Evolutionary conservation across 2,888 invertebrate genomes (phyloP).

Genomic region (Phorcus lineatus): DNA sequence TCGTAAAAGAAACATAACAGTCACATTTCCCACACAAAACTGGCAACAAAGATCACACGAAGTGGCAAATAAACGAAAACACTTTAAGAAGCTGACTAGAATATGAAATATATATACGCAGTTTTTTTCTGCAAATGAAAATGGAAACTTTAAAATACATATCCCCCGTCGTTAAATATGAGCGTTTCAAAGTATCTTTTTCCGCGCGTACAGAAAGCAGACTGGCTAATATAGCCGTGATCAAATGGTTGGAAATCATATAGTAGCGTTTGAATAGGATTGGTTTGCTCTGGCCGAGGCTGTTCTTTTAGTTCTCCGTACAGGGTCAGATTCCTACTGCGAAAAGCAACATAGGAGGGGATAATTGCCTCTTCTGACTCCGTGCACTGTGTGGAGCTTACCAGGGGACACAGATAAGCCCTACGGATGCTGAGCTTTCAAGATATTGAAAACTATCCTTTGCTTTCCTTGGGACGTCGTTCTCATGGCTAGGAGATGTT

Average conservation of each 20-base stretch:
- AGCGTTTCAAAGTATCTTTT: background rate
- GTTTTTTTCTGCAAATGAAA: no score
- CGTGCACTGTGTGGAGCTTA: background rate
- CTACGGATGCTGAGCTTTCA: background rate
- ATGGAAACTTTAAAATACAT: background rate
- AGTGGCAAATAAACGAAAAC: no score
- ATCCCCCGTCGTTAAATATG: background rate
- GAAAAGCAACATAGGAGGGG: background rate
- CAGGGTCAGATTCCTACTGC: background rate
- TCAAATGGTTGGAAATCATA: background rate
- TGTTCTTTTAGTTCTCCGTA: background rate
- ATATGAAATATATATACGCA: no score
- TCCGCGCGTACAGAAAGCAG: background rate
- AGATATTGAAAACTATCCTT: slow-evolving; percentile 10
- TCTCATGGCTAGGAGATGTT: background rate
- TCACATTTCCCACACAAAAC: no score
- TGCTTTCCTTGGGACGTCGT: background rate
- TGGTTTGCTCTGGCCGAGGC: background rate
- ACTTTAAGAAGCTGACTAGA: no score
- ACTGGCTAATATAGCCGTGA: background rate
- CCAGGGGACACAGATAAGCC: background rate
- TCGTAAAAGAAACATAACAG: no score
- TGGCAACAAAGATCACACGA: no score
- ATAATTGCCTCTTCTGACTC: background rate
- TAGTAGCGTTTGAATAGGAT: background rate